A percentile compares a stretch with the other conserved stretches of the same genome.
phyloP scores from a whole-genome alignment of 2,797 vertebrate species.

The Hipposideros larvatus region DNA sequence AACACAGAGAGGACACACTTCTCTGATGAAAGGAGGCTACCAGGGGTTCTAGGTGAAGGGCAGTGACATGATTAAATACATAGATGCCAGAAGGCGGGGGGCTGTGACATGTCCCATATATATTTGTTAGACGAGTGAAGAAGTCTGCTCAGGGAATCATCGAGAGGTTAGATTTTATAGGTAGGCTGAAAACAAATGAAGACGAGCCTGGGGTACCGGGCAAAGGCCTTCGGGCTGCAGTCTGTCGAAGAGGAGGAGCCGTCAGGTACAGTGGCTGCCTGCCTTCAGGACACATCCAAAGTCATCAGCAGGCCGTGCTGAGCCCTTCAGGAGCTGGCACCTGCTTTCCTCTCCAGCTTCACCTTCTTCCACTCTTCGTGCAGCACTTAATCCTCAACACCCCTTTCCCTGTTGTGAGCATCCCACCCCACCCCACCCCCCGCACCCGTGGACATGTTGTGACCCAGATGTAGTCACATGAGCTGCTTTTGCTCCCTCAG shows the following conservation, averaged over 20 bases:
- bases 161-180: neutral
- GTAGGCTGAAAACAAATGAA: neutral
- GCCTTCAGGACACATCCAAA: neutral
- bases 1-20: fast-evolving
- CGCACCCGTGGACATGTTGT: fast-evolving
- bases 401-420: neutral
- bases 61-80: neutral
- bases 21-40: neutral
- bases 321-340: fast-evolving
- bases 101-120: fast-evolving
- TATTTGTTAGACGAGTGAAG: neutral
- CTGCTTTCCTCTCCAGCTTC: neutral
- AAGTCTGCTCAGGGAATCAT: neutral
- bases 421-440: neutral
- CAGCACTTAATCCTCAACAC: neutral
- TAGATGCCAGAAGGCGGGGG: neutral
- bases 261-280: neutral
- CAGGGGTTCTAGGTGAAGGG: neutral
- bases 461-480: neutral
- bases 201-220: neutral
- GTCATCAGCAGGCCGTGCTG: neutral
- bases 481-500: neutral
- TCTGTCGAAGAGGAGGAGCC: neutral
- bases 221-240: fast-evolving
- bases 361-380: neutral